Evolutionary conservation across 2,797 vertebrate species (phyloP), one percentile per base, ranked within the genome.

Genomic region (Adelosebastes latens): DNA sequence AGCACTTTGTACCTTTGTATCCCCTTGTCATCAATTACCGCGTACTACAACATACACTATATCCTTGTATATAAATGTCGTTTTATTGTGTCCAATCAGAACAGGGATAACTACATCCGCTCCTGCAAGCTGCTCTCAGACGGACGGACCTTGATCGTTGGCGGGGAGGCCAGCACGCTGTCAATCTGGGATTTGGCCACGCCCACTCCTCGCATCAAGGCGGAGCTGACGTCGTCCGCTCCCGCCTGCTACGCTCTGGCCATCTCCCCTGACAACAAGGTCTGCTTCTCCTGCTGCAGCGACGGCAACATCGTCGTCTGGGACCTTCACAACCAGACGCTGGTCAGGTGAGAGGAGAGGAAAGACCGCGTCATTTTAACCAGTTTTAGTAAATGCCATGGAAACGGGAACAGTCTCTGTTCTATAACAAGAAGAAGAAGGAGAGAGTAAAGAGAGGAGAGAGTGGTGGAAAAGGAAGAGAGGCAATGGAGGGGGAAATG

Each of bases 221-320:
- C 94, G 2, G 94, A 95, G 88, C 88, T 95, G 67, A 95, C 94
- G 7, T 95, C 94, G 2, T 94, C 93, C 0, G 92, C 93, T 1
- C 94, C 94, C 0, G 94, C 94, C 78, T 95, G 94, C 92, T 95
- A 95, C 74, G 94, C 94, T 18, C 90, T 95, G 72, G 94, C 94
- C 88, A 95, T 95, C 82, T 95, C 94, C 53, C 94, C 94, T 1
- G 94, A 95, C 89, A 94, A 94, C 90, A 95, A 95, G 84, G 94
- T 95, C 67, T 98, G 97, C 94, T 98, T 98, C 92, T 98, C 97
- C 64, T 98, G 97, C 94, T 98, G 97, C 92, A 98, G 97, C 0
- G 97, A 98, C n/a, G 94, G 94, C 25, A 95, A 95, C 89, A 95
- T 95, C 31, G 94, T 94, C 1, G 94, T 95, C 56, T 95, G 94